Evolutionary conservation across 2,797 vertebrate genomes (phyloP).

Genomic region (Acipenser ruthenus): DNA sequence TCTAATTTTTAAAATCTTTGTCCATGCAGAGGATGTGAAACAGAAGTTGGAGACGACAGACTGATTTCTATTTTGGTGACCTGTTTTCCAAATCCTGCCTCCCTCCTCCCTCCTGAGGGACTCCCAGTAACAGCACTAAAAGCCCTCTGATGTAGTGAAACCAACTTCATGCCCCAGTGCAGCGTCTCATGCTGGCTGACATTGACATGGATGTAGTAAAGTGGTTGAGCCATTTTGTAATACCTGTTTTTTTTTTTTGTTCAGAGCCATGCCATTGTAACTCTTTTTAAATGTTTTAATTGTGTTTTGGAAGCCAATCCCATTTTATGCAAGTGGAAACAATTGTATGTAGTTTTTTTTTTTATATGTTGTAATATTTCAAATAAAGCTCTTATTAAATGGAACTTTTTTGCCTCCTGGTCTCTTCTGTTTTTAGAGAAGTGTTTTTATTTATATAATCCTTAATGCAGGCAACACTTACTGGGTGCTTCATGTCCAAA

Average conservation of each 20-base stretch:
- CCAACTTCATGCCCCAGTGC: constrained; percentile 28
- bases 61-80: constrained; percentile 34
- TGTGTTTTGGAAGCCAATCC: constrained; percentile 58
- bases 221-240: constrained; percentile 59
- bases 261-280: constrained; percentile 32
- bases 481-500: no score
- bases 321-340: constrained; percentile 58
- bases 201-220: constrained; percentile 38
- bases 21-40: constrained; percentile 55
- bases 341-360: constrained; percentile 97
- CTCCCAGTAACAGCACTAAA: constrained; percentile 1
- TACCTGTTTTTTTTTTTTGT: constrained; percentile 36
- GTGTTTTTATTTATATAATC: no score
- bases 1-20: not conserved
- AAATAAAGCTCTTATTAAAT: constrained; percentile 87
- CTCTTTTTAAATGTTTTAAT: constrained; percentile 74
- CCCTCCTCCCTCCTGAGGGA: constrained; percentile 18
- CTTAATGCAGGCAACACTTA: no score
- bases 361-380: constrained; percentile 98
- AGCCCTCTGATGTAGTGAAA: constrained; percentile 24
- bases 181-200: constrained; percentile 44
- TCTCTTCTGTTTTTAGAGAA: not conserved
- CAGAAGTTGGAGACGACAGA: constrained; percentile 61
- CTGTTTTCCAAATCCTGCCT: not conserved
- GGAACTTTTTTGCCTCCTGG: not conserved